Evolutionary conservation across 2,797 vertebrate genomes (phyloP), one percentile per base, ranked within the genome.

Genomic region (Scleropages formosus): DNA sequence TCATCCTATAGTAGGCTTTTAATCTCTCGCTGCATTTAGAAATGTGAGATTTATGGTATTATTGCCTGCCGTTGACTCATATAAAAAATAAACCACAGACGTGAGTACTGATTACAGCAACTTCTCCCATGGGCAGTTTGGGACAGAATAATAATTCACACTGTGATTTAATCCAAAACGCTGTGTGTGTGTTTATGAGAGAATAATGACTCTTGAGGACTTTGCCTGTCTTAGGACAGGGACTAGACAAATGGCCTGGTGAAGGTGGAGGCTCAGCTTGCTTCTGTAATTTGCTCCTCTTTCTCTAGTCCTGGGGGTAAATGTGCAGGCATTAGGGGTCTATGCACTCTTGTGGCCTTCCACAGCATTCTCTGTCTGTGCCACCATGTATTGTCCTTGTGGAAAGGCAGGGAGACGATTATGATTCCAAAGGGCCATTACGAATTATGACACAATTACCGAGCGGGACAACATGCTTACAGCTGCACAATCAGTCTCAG

Each of bases 291-390:
- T 97, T 97, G 10, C 95, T 95, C 85, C 95, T 87, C 83, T 96
- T 97, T 89, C 96, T 97, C 95, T 96, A 96, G 92, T 96, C 95
- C 83, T 97, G 96, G 6, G 95, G 95, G 51, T 94, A 96, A 86
- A 98, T 97, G 87, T 97, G 95, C 80, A 97, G 92, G 88, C 96
- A 97, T 89, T 97, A 97, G 75, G 95, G 90, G 83, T 97, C 95
- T 0, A 98, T 98, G 75, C 96, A 94, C 94, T 89, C 84, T 97
- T 95, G 0, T 97, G 96, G 0, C 96, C 96, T 0, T 97, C 96
- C 84, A 97, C 95, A 15, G 97, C 97, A 87, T 97, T 96, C 84
- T 96, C 95, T 0, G 96, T 97, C 0, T 98, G 91, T 0, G 95
- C 97, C 80, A 97, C 88, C 83, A 98, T 98, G 78, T 97, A 97